phyloP scores from a whole-genome alignment of 2,113 vertebrate species.

The Columba livia region DNA sequence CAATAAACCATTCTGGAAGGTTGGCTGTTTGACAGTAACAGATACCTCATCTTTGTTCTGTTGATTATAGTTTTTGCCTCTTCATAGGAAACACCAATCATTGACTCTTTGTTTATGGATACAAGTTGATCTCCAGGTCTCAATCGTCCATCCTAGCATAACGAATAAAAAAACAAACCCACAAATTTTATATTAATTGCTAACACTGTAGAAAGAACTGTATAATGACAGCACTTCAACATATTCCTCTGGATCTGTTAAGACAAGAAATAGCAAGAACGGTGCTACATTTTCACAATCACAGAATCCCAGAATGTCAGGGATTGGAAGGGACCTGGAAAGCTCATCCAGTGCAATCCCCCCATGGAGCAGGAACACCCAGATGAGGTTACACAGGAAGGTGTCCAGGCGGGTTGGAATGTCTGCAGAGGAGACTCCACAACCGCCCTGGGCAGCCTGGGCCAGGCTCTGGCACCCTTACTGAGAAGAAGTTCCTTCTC shows the following conservation, averaged over 20 bases:
- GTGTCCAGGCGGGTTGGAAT: no score
- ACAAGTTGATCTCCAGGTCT: slow-evolving; percentile 92
- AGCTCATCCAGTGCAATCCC: no score
- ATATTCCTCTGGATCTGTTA: background rate
- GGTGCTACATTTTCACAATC: background rate
- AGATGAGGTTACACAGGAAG: no score
- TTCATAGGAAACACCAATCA: slow-evolving; percentile 91
- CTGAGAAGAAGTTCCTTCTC: no score
- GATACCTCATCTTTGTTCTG: slow-evolving; percentile 85
- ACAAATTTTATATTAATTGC: background rate
- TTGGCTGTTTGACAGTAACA: background rate
- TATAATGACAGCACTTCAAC: background rate
- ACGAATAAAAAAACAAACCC: background rate
- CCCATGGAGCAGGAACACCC: no score
- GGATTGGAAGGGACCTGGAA: no score
- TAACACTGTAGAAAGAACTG: background rate
- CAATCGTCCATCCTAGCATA: slow-evolving; percentile 88
- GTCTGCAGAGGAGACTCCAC: no score
- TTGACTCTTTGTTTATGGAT: slow-evolving; percentile 92
- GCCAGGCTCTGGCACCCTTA: no score
- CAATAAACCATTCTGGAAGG: background rate
- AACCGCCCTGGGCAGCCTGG: no score
- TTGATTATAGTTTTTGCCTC: slow-evolving; percentile 87
- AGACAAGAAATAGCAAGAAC: background rate
- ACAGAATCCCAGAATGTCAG: no score